Evolutionary conservation across 2,888 invertebrate genomes (phyloP), one percentile per base, ranked within the genome.

Genomic region (Litoditis marina): DNA sequence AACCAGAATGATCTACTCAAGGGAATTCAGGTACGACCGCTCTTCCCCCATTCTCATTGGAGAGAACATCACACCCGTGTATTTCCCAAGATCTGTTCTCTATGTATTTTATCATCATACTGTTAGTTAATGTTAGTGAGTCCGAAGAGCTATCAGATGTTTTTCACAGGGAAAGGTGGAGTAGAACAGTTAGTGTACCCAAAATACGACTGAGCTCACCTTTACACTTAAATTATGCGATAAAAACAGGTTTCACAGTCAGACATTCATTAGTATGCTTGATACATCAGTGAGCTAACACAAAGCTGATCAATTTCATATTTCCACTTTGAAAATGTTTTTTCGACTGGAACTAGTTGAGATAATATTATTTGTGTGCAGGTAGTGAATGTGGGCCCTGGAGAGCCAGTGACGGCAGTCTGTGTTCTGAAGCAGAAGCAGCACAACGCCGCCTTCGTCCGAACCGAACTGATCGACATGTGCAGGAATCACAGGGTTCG

Each of bases 21-120:
- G 61, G 85, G 85, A 39, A 84, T 84, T 3, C 85, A 85, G 81
- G 84, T 84, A 60, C 55, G 42, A n/a, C n/a, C n/a, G n/a, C n/a
- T n/a, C n/a, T n/a, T n/a, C n/a, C n/a, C n/a, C n/a, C n/a, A 11
- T 7, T 51, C 30, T 51, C 16, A 8, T 16, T 30, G 8, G 16
- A 8, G 19, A 47, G n/a, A 19, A 19, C 11, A 13, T 11, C 11
- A 47, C 22, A 13, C n/a, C 49, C 49, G n/a, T n/a, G n/a, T n/a
- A n/a, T n/a, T n/a, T n/a, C n/a, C n/a, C n/a, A n/a, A n/a, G n/a
- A 11, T 36, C 11, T 36, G 11, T 31, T 16, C 36, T 19, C 30
- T 39, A 8, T 47, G 8, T 47, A 8, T 47, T 19, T n/a, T 19
- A 13, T 19, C 19, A 7, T 47, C n/a, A n/a, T n/a, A n/a, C n/a